Conservation (phyloP, 2,113 vertebrate species). For the Misgurnus mizolepis region DNA sequence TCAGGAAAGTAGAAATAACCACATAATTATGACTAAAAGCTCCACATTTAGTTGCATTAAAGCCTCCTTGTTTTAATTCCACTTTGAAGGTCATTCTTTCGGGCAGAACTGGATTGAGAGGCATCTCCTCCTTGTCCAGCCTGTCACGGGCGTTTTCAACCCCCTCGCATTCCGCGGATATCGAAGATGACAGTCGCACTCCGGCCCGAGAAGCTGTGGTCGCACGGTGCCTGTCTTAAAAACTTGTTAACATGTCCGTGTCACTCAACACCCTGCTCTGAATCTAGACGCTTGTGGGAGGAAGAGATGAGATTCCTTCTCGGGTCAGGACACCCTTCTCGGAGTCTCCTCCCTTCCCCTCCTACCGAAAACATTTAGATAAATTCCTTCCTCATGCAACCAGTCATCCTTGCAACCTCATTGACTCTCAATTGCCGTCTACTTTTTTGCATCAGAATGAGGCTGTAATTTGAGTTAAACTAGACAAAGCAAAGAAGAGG, state of each 20-base stretch:
- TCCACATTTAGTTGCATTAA: neutral
- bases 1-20: neutral
- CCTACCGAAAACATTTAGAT: neutral
- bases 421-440: constrained; percentile 2
- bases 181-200: constrained; percentile 25
- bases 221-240: constrained; percentile 14
- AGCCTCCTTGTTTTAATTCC: constrained; percentile 6
- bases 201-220: constrained; percentile 18
- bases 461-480: constrained; percentile 35
- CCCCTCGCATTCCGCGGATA: constrained; percentile 7
- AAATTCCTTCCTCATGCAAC: neutral
- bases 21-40: constrained; percentile 13
- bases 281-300: constrained; percentile 16
- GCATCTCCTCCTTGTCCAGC: constrained; percentile 13
- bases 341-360: neutral
- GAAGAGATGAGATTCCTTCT: constrained; percentile 21
- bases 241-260: constrained; percentile 17
- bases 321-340: neutral
- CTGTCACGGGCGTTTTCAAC: constrained; percentile 21
- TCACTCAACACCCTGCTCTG: constrained; percentile 1
- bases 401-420: neutral
- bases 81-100: constrained; percentile 11
- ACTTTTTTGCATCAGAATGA: constrained; percentile 1
- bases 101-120: neutral
- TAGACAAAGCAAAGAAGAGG: neutral